Conservation (phyloP, 2,797 vertebrate species). For the Sphaeramia orbicularis region DNA sequence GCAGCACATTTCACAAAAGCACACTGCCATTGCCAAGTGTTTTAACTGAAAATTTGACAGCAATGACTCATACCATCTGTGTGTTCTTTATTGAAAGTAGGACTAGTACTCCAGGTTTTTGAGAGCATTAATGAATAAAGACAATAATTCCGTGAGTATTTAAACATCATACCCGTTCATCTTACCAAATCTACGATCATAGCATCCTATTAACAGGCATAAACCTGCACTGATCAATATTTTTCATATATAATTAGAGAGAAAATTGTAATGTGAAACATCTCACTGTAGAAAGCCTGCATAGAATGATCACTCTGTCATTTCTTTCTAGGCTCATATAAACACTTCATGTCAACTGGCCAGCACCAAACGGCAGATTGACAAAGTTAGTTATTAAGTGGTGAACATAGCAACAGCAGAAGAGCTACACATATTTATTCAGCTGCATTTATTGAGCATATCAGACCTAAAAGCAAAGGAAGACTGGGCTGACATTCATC, state of each 20-base stretch:
- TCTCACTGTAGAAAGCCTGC: not conserved
- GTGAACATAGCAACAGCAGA: no score
- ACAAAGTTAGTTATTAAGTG: no score
- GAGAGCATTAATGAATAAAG: no score
- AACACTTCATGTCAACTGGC: not conserved
- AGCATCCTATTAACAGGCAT: not conserved
- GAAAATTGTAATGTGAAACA: not conserved
- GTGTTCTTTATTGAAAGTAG: slow-evolving; percentile 20
- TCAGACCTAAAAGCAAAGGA: no score
- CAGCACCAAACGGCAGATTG: no score
- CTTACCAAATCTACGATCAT: not conserved
- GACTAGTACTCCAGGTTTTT: slow-evolving; percentile 20
- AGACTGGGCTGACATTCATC: no score
- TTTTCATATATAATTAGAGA: not conserved
- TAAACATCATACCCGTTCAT: no score
- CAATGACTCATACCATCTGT: slow-evolving; percentile 27
- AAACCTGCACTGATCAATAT: slow-evolving; percentile 3
- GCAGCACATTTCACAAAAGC: slow-evolving; percentile 30
- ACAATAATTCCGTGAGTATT: not conserved
- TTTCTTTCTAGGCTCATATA: not conserved
- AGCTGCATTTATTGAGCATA: no score
- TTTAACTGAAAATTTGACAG: slow-evolving; percentile 33
- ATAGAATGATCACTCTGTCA: not conserved
- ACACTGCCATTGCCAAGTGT: slow-evolving; percentile 23
- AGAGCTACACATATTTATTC: no score